Evolutionary conservation across 1,140 invertebrate genomes (phyloP).

Genomic region (Goniozus legneri): DNA sequence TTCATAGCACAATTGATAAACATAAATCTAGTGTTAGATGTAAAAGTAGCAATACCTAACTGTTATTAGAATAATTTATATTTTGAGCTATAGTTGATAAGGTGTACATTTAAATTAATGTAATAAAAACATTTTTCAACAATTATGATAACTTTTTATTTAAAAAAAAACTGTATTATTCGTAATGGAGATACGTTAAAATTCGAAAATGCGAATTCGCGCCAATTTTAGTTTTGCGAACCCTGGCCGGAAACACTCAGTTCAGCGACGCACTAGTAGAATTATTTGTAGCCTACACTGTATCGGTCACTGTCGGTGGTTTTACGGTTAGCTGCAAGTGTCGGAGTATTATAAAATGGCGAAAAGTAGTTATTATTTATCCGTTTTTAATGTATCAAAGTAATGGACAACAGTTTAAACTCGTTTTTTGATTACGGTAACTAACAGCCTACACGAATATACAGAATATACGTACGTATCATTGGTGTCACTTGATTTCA

Average conservation of each 20-base stretch:
- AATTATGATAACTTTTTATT: no score
- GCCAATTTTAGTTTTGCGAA: background rate
- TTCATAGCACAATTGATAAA: constrained; percentile 36
- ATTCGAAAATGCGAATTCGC: background rate
- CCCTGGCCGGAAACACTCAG: constrained; percentile 6
- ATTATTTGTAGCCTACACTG: no score
- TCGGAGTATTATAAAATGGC: constrained; percentile 34
- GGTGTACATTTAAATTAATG: no score
- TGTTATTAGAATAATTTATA: background rate
- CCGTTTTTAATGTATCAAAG: constrained; percentile 14
- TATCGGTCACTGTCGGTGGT: constrained; percentile 15
- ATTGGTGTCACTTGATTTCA: constrained; percentile 13
- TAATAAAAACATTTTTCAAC: no score
- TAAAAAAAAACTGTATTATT: no score
- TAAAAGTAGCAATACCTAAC: background rate
- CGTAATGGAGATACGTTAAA: no score
- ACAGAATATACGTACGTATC: constrained; percentile 19
- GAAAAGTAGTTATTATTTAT: constrained; percentile 39
- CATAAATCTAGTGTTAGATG: background rate
- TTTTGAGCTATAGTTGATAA: no score
- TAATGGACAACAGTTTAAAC: constrained; percentile 9
- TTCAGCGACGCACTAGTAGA: constrained; percentile 25
- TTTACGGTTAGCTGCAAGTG: constrained; percentile 25
- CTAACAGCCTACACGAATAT: background rate
- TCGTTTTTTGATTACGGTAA: background rate